phyloP scores from a whole-genome alignment of 1,140 invertebrate genomes.

The Ctenoplectra terminalis region DNA sequence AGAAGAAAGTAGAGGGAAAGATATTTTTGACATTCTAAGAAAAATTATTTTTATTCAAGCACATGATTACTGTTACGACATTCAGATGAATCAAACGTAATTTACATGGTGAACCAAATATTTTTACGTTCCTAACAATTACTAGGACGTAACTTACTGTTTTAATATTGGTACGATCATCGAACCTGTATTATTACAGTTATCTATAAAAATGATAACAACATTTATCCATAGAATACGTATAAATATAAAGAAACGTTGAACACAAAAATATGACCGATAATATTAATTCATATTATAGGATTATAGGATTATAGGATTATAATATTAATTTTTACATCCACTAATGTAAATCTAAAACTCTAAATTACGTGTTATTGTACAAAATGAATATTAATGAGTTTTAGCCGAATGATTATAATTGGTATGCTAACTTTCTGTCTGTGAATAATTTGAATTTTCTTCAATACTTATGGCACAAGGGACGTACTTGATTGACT shows the following conservation, averaged over 20 bases:
- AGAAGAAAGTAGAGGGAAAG: background rate
- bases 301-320: no score
- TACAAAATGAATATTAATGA: constrained; percentile 44
- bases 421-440: constrained; percentile 65
- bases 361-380: constrained; percentile 11
- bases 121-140: background rate
- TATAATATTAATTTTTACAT: no score
- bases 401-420: background rate
- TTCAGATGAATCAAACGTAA: background rate
- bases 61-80: background rate
- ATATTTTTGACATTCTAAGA: constrained; percentile 37
- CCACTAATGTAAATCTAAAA: constrained; percentile 8
- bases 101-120: background rate
- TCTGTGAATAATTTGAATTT: constrained; percentile 61
- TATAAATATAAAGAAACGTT: background rate
- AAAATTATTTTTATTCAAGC: constrained; percentile 15
- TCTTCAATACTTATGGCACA: constrained; percentile 70
- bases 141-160: background rate
- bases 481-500: constrained; percentile 73
- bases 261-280: background rate
- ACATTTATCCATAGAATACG: background rate
- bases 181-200: background rate
- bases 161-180: background rate
- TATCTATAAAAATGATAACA: constrained; percentile 10
- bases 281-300: no score